Conservation (phyloP, 2,797 vertebrate genomes). For the Kryptopterus vitreolus region DNA sequence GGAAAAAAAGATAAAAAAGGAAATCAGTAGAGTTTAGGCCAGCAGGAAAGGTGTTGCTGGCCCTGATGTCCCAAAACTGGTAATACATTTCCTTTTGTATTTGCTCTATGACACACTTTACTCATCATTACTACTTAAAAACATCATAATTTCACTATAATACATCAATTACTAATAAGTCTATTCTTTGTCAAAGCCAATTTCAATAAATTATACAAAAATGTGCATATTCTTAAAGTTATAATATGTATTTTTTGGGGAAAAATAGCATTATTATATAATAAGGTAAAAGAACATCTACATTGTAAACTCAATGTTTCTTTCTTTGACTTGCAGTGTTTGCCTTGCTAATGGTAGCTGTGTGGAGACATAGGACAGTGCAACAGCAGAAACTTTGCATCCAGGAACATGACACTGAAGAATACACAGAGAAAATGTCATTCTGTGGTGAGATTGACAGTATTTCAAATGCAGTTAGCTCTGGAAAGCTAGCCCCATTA, state of each 20-base stretch:
- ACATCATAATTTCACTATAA: background rate
- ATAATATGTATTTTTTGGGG: too few species aligned
- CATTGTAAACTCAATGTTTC: background rate
- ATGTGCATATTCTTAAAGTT: background rate
- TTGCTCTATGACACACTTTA: background rate
- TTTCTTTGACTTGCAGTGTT: constrained; percentile 72
- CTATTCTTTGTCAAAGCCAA: background rate
- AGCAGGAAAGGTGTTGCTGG: too few species aligned
- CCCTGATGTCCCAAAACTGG: background rate
- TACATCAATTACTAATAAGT: background rate
- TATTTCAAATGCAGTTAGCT: constrained; percentile 53
- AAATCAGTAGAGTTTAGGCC: too few species aligned
- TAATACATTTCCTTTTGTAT: background rate
- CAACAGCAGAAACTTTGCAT: constrained; percentile 60
- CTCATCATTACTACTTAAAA: background rate
- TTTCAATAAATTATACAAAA: background rate
- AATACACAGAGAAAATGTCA: constrained; percentile 82
- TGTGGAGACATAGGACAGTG: constrained; percentile 77
- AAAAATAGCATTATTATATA: background rate
- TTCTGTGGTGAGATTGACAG: constrained; percentile 76
- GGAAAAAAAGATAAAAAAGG: too few species aligned
- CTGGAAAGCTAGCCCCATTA: constrained; percentile 64
- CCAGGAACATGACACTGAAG: constrained; percentile 66
- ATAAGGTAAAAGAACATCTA: background rate
- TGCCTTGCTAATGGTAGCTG: constrained; percentile 73